Evolutionary conservation across 2,888 invertebrate species (phyloP).

Genomic region (Aspidiotus rigidus): DNA sequence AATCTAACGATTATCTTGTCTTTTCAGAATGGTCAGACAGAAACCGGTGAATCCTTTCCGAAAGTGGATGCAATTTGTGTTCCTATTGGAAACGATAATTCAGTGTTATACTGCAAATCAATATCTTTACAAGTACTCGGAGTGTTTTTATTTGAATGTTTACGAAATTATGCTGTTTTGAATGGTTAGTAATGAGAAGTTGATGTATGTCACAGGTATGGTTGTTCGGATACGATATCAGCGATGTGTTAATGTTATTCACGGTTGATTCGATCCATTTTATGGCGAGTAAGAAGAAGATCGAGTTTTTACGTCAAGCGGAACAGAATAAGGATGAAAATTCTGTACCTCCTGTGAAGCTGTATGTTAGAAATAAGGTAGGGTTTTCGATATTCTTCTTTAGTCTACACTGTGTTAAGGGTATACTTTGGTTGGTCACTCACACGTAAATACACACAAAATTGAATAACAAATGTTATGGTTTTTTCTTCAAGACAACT

Average conservation of each 20-base stretch:
- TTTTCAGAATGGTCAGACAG: slow-evolving; percentile 51
- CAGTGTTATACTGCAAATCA: slow-evolving; percentile 93
- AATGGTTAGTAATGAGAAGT: background rate
- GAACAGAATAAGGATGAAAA: slow-evolving; percentile 75
- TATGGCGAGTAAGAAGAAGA: slow-evolving; percentile 94
- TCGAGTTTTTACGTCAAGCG: slow-evolving; percentile 86
- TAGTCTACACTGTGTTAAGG: too few species aligned
- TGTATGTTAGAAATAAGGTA: slow-evolving; percentile 83
- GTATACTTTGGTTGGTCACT: too few species aligned
- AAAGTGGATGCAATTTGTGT: slow-evolving; percentile 86
- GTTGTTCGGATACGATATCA: slow-evolving; percentile 93
- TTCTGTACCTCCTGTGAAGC: slow-evolving; percentile 71
- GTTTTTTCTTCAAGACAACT: too few species aligned
- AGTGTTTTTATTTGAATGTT: background rate
- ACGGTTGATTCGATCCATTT: slow-evolving; percentile 78
- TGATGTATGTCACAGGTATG: slow-evolving; percentile 60
- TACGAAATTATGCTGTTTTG: background rate
- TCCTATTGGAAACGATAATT: slow-evolving; percentile 88
- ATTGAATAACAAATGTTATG: too few species aligned
- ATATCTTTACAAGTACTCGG: slow-evolving; percentile 73
- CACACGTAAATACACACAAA: too few species aligned
- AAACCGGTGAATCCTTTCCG: slow-evolving; percentile 63
- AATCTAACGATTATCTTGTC: slow-evolving; percentile 23
- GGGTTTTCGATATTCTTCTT: slow-evolving; percentile 36
- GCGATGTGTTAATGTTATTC: slow-evolving; percentile 89